A percentile compares a stretch with the other conserved stretches of the same genome.
Conservation (phyloP, 2,113 vertebrate species). For the Rhea americana region DNA sequence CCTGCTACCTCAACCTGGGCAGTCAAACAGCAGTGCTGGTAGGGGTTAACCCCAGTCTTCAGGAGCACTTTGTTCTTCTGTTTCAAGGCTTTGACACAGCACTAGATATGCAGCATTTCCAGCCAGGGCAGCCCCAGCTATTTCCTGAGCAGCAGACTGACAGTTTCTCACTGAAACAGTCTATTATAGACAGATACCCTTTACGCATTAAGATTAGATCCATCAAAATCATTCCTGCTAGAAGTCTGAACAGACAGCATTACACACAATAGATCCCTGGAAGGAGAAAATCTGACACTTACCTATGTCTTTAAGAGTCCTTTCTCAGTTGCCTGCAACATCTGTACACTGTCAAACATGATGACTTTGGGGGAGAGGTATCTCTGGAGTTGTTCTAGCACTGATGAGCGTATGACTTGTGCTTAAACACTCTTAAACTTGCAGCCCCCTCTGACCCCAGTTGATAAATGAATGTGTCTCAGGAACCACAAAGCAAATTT, state of each 20-base stretch:
- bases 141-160: not conserved
- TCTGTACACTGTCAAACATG: not conserved
- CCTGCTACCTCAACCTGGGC: accelerated
- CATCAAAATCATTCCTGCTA: slow-evolving; percentile 35
- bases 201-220: slow-evolving; percentile 10
- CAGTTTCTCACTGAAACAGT: not conserved
- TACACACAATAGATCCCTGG: slow-evolving; percentile 1
- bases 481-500: not conserved
- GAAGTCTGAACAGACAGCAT: not conserved
- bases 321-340: accelerated
- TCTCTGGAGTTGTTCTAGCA: not conserved
- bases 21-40: not conserved
- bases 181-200: slow-evolving; percentile 16
- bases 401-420: not conserved
- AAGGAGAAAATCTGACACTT: slow-evolving; percentile 44
- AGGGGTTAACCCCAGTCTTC: not conserved
- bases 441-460: not conserved
- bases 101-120: not conserved
- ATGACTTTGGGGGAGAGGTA: not conserved
- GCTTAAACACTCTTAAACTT: not conserved
- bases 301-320: slow-evolving; percentile 23
- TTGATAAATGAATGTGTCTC: accelerated
- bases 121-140: not conserved
- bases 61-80: not conserved
- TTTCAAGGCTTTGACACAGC: not conserved